Evolutionary conservation across 2,888 invertebrate genomes (phyloP).

Genomic region (Dorcus hopei): DNA sequence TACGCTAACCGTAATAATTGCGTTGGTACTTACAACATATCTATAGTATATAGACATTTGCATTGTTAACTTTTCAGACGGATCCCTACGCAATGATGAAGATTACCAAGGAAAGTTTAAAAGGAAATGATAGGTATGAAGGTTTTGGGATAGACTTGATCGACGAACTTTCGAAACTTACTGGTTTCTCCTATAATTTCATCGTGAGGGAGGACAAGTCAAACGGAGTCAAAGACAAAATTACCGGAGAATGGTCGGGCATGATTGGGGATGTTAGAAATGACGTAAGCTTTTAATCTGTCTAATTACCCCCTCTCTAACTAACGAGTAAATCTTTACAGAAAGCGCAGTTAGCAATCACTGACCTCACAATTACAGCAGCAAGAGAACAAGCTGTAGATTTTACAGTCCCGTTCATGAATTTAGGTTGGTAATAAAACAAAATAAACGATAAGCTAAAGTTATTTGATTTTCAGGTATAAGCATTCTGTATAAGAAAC

Average conservation of each 20-base stretch:
- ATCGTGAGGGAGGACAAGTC: slow-evolving; percentile 42
- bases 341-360: slow-evolving; percentile 81
- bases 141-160: slow-evolving; percentile 65
- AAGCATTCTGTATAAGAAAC: slow-evolving; percentile 65
- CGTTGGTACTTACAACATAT: slow-evolving; percentile 55
- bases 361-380: slow-evolving; percentile 86
- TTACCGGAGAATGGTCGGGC: slow-evolving; percentile 63
- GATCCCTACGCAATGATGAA: slow-evolving; percentile 65
- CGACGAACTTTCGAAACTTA: slow-evolving; percentile 55
- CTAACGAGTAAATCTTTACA: background rate
- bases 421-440: slow-evolving; percentile 55
- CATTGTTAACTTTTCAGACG: slow-evolving; percentile 48
- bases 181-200: slow-evolving; percentile 60
- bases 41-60: background rate
- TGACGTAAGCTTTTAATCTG: slow-evolving; percentile 38
- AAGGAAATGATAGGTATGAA: slow-evolving; percentile 59
- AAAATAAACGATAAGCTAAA: slow-evolving; percentile 38
- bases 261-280: slow-evolving; percentile 62
- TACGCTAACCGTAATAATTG: slow-evolving; percentile 68
- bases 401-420: slow-evolving; percentile 95
- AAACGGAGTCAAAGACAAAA: slow-evolving; percentile 45
- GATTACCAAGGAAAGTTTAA: slow-evolving; percentile 45
- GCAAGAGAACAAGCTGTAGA: slow-evolving; percentile 84
- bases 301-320: background rate
- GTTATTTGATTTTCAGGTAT: slow-evolving; percentile 46